These are phyloP conservation scores for Drosophila tripunctata DNA, from an alignment of 2,888 invertebrate genomes.

Conservation along the genomic window DNA sequence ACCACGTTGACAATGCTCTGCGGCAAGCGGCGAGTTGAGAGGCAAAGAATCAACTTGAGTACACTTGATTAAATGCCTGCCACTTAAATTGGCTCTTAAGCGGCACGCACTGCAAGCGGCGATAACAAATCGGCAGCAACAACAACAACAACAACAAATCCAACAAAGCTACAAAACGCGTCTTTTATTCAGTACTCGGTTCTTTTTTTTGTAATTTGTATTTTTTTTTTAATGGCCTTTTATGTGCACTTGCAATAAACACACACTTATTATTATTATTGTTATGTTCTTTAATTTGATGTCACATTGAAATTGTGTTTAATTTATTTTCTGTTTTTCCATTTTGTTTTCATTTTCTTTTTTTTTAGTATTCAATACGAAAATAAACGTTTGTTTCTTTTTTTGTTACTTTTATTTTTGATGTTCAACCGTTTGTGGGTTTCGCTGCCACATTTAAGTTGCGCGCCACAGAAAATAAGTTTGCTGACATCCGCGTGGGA, in stretches of 20 bases:
- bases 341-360: conserved; percentile 9
- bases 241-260: conserved; percentile 3
- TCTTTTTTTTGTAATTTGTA: neutral
- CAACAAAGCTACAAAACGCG: conserved; percentile 1
- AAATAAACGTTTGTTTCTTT: neutral
- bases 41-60: conserved; percentile 20
- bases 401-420: conserved; percentile 6
- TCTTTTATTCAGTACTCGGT: neutral
- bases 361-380: neutral
- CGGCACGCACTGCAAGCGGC: conserved; percentile 45
- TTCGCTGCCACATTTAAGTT: conserved; percentile 16
- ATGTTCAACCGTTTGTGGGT: conserved; percentile 10
- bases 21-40: neutral
- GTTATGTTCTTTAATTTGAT: conserved; percentile 17
- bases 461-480: conserved; percentile 41
- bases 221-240: conserved; percentile 13
- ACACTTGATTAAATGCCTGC: conserved; percentile 70
- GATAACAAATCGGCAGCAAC: conserved; percentile 46
- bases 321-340: neutral
- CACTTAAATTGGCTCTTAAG: conserved; percentile 71
- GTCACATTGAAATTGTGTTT: conserved; percentile 19
- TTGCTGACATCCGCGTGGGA: conserved; percentile 41
- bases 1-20: conserved; percentile 33
- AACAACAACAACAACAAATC: neutral
- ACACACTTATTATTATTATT: conserved; percentile 15